phyloP scores from a whole-genome alignment of 2,113 vertebrate genomes.

The Spea bombifrons region DNA sequence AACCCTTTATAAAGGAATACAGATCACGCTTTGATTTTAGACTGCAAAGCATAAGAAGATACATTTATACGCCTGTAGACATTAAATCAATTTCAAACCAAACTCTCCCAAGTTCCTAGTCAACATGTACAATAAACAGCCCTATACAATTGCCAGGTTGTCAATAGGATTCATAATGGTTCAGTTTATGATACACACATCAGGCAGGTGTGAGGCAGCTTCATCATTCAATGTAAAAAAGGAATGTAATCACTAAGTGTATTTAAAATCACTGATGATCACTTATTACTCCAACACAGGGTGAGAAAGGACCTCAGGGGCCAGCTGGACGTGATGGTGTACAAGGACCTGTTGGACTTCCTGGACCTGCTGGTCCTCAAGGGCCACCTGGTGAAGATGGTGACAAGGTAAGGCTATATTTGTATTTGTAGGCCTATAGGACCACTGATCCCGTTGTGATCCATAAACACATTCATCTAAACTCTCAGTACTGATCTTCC shows the following conservation, averaged over 20 bases:
- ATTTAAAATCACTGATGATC: too few relatives aligned
- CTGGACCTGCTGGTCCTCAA: conserved; percentile 89
- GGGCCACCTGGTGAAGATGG: conserved; percentile 96
- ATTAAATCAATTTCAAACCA: neutral
- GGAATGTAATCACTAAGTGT: neutral
- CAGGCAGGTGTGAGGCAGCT: too few relatives aligned
- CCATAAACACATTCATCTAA: too few relatives aligned
- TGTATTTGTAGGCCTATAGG: neutral
- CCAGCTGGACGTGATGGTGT: conserved; percentile 93
- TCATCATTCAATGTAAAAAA: too few relatives aligned
- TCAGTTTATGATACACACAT: neutral
- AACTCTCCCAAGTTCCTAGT: neutral
- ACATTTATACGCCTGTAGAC: neutral
- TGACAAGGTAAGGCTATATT: conserved; percentile 80
- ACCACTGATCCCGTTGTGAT: too few relatives aligned
- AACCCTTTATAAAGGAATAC: neutral
- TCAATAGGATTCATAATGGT: neutral
- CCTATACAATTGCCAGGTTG: neutral
- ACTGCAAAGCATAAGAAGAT: neutral
- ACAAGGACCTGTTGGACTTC: conserved; percentile 94
- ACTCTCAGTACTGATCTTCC: too few relatives aligned
- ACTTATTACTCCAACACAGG: conserved; percentile 64
- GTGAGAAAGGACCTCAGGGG: conserved; percentile 93
- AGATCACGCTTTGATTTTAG: neutral
- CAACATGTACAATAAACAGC: neutral